phyloP scores from a whole-genome alignment of 1,140 invertebrate genomes.

The Halesus radiatus region DNA sequence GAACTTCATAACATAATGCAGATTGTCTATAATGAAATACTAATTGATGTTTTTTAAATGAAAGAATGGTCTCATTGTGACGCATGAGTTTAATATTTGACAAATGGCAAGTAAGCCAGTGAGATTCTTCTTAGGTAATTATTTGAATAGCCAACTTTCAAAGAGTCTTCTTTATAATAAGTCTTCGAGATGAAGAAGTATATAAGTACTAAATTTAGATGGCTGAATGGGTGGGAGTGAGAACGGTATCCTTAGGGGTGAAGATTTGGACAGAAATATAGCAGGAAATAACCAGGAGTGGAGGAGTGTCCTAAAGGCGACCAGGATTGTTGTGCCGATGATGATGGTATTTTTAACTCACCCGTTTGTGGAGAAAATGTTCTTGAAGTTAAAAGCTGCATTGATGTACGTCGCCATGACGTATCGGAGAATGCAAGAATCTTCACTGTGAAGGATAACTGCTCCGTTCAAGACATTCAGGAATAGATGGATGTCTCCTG shows the following conservation, averaged over 20 bases:
- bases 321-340: too few species aligned
- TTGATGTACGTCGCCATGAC: conserved; percentile 98
- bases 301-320: too few species aligned
- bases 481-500: conserved; percentile 97
- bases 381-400: conserved; percentile 98
- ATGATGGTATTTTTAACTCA: conserved; percentile 61
- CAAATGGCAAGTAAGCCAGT: neutral
- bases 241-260: too few species aligned
- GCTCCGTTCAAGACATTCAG: conserved; percentile 98
- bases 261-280: too few species aligned
- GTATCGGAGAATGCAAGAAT: conserved; percentile 94
- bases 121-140: neutral
- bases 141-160: too few species aligned
- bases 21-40: neutral
- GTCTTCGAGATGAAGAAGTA: too few species aligned
- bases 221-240: too few species aligned
- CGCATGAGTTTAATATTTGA: too few species aligned
- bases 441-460: conserved; percentile 96
- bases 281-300: too few species aligned
- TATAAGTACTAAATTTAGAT: too few species aligned
- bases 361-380: conserved; percentile 98
- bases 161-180: too few species aligned
- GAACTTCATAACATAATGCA: too few species aligned
- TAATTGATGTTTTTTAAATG: conserved; percentile 6
- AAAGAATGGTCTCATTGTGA: neutral